A percentile compares a stretch with the other conserved stretches of the same genome.
Evolutionary conservation across 2,113 vertebrate genomes (phyloP).

Genomic region (Dipodomys ordii): DNA sequence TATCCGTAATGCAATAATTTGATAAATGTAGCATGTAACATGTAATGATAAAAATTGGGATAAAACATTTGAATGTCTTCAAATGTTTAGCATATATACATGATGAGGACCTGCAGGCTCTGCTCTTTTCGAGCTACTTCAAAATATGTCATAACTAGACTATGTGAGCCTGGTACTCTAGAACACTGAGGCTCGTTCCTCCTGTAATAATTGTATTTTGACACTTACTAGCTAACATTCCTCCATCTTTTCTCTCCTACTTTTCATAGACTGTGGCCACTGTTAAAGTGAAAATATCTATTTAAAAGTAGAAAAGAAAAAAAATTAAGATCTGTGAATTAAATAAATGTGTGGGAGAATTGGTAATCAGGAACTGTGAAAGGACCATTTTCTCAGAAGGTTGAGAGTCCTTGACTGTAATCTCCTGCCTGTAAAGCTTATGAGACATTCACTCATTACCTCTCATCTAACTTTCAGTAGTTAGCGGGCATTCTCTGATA

Average conservation of each 20-base stretch:
- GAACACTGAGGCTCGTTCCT: neutral
- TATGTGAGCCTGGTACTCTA: neutral
- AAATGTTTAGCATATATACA: neutral
- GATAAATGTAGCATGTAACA: neutral
- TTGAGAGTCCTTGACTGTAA: too few species aligned
- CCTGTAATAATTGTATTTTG: neutral
- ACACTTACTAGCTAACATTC: neutral
- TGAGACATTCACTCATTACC: too few species aligned
- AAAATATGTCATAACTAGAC: neutral
- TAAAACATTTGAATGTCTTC: neutral
- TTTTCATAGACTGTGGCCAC: neutral
- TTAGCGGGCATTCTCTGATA: neutral
- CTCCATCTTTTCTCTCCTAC: neutral
- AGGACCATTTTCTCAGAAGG: neutral
- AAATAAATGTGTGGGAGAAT: neutral
- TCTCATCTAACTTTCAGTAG: neutral
- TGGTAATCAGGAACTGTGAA: neutral
- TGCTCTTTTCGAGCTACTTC: neutral
- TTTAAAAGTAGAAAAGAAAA: constrained; percentile 17
- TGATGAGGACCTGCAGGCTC: neutral
- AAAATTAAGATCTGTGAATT: too few species aligned
- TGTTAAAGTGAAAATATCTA: neutral
- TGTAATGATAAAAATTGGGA: neutral
- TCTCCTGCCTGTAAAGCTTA: too few species aligned
- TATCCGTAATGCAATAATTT: neutral